Evolutionary conservation across 2,113 vertebrate species (phyloP), one percentile per base, ranked within the genome.

Genomic region (Siniperca chuatsi): DNA sequence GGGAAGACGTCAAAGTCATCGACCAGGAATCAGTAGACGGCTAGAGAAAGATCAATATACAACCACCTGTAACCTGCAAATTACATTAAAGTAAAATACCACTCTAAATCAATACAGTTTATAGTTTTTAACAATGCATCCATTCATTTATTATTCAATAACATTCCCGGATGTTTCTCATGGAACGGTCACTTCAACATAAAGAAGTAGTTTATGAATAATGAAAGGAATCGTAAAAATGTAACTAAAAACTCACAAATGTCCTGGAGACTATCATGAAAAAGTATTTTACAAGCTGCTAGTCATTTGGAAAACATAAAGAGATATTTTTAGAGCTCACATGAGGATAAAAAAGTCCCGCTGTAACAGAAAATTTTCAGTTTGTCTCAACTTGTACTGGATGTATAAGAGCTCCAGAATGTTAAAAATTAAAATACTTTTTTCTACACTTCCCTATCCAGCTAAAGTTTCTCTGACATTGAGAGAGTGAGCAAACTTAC

Each of bases 281-380:
- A 15, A 48, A 6, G 60, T 16, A 12, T 21, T 23, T 25, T 29
- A 50, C 21, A 78, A 67, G 29, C n/a, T 69, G 21, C 11, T 54
- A 52, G 33, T 71, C 57, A 62, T 16, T 75, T 70, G 21, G 15
- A 68, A 65, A 62, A 68, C 12, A 35, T 20, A 21, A 42, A 29
- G 12, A 35, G 52, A 78, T 85, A 40, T 69, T 79, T 81, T 62
- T 77, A 61, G 62, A 73, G 58, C 35, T 37, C 75, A 86, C 33
- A 71, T 29, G 48, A 86, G n/a, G n/a, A 71, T 25, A 72, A 46
- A 67, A 70, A 74, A 40, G 23, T 50, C 33, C 37, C 1, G 0
- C 73, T 52, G 79, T 16, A 44, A 50, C 1, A 65, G 42, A 65
- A 37, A 52, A 21, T 40, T 40, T 71, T 75, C 23, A 75, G 16